Evolutionary conservation across 2,797 vertebrate species (phyloP).

Genomic region (Sparus aurata): DNA sequence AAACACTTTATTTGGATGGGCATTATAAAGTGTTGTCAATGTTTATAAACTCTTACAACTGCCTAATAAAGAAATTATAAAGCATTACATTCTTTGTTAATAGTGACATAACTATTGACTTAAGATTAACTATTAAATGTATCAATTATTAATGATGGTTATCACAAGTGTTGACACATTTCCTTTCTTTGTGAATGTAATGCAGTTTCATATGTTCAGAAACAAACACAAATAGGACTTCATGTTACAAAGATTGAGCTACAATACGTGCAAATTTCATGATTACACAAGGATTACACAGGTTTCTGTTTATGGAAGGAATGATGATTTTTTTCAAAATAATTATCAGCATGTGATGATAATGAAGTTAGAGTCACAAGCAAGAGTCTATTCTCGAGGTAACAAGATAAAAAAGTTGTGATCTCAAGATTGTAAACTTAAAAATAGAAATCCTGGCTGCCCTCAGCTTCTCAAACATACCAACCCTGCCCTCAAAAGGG

Average conservation of each 20-base stretch:
- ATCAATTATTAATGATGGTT: too few relatives aligned
- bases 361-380: neutral
- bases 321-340: neutral
- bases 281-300: too few relatives aligned
- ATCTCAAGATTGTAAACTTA: slow-evolving; percentile 1
- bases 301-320: neutral
- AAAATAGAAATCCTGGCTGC: slow-evolving; percentile 32
- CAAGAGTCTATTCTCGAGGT: neutral
- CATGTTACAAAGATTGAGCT: neutral
- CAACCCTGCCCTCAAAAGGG: neutral
- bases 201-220: neutral
- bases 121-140: too few relatives aligned
- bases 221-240: neutral
- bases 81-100: too few relatives aligned
- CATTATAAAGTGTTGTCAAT: too few relatives aligned
- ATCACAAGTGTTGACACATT: too few relatives aligned
- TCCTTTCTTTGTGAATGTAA: neutral
- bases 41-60: too few relatives aligned
- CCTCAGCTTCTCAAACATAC: slow-evolving; percentile 23
- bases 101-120: too few relatives aligned
- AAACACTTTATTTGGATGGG: too few relatives aligned
- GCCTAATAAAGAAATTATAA: too few relatives aligned
- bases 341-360: neutral
- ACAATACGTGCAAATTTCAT: too few relatives aligned
- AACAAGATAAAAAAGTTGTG: neutral